Base-by-base conservation (phyloP, 2,888 invertebrate genomes). In the Caenorhabditis japonica region DNA sequence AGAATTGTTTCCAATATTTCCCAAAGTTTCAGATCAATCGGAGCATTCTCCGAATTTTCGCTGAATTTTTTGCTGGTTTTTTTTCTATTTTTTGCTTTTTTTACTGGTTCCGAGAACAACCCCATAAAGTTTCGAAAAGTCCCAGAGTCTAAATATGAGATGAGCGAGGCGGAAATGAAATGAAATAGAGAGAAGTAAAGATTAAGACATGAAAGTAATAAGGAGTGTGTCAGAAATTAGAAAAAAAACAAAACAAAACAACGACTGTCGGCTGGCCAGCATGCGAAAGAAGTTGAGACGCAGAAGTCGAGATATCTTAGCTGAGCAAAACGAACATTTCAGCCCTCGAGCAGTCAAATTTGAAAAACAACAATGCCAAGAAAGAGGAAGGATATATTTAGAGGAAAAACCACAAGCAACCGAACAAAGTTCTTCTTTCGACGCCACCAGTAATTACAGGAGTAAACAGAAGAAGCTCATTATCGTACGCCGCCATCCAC, bases 281-380 rank as follows among this genome's bases (percentile, higher is more conserved):
- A 39, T 44, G 25, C 12, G 1, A 8, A 7, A 27, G 34, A 52
- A n/a, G 19, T 12, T 15, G 44, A 52, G 61, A 53, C 61, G 61
- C 61, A 61, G 61, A 61, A 19, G 21, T 41, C 34, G n/a, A 60
- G 51, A 51, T 51, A 43, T 60, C 21, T 23, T 58, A 38, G 36
- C 36, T 30, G 47, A 61, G 60, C 43, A 49, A 34, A 61, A 38
- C 61, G 27, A 61, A 61, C 36, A 23, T 53, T 61, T 52, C 60
- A 61, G 51, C 41, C 38, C 23, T 23, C 15, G 38, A 61, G 51
- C 36, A 21, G 34, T 33, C 52, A 51, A 43, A 49, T 39, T 19
- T 39, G 52, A 38, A 51, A 34, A n/a, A 51, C 36, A 51, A 51
- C 51, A 51, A 51, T 15, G 34, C 36, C 44, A 33, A 49, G 61